Conservation (phyloP, 2,888 invertebrate genomes). For the Sphaerophoria rueppellii region DNA sequence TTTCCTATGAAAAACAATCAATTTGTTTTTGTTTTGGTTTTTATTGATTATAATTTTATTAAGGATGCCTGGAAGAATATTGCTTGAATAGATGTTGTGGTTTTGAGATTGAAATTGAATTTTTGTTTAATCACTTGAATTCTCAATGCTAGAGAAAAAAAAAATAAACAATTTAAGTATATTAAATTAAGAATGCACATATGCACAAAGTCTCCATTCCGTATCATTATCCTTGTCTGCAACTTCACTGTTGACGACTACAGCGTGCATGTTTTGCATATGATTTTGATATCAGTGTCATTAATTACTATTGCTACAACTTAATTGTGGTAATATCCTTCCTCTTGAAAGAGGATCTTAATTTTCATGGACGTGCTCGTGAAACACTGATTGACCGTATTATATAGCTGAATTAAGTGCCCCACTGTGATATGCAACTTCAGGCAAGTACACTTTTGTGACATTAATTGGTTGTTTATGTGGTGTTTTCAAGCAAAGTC, state of each 20-base stretch:
- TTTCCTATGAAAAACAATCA: background rate
- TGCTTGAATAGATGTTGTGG: background rate
- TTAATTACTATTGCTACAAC: conserved; percentile 25
- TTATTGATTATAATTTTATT: background rate
- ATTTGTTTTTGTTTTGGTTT: background rate
- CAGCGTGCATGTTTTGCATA: background rate
- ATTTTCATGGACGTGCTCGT: background rate
- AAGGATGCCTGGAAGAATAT: background rate
- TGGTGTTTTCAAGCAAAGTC: conserved; percentile 29
- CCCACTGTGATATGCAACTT: conserved; percentile 36
- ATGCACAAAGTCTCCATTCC: background rate
- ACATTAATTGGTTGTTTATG: background rate
- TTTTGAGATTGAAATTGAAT: background rate
- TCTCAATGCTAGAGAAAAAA: background rate
- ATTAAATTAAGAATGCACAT: background rate
- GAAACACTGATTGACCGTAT: conserved; percentile 43
- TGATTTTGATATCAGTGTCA: conserved; percentile 11
- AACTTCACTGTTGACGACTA: background rate
- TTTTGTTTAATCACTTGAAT: background rate
- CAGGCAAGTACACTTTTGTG: conserved; percentile 3
- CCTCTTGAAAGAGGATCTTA: conserved; percentile 17
- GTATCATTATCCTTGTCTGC: conserved; percentile 3
- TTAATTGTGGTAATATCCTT: conserved; percentile 34
- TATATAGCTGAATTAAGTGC: conserved; percentile 33
- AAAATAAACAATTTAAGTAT: background rate